Evolutionary conservation across 2,888 invertebrate genomes (phyloP), one percentile per base, ranked within the genome.

Genomic region (Brenthis ino): DNA sequence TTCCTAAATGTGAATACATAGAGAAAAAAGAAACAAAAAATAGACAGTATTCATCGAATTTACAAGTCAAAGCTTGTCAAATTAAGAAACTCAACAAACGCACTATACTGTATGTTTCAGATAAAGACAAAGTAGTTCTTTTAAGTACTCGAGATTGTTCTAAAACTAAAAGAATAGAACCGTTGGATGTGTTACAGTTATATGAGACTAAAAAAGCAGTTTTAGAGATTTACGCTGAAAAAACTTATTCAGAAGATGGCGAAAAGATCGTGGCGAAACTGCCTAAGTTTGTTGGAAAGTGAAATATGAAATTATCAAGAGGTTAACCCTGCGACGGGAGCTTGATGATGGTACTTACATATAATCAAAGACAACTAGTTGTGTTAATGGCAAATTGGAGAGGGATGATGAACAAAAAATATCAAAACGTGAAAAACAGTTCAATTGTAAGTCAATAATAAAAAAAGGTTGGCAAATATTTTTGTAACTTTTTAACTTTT

Each of bases 141-240:
- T 33, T 63, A 12, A 53, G 63, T 63, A 51, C 63, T 8, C 37
- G 68, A 66, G 24, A 65, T 63, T 43, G 65, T 13, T 65, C 60
- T 6, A 70, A 68, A 55, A 72, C 58, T n/a, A 67, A 6, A 14
- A 58, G 50, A 33, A 24, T 69, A 2, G 73, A 72, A 20, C 74
- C 79, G 0, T 73, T 83, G 2, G 84, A 91, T 67, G 77, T 90
- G 24, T 75, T 91, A 61, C 91, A 92, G 68, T 83, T 85, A 13
- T 83, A 87, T 37, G 89, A 86, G 75, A 84, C 85, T 0, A 92
- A 92, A 57, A 91, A 85, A 69, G 91, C 91, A 0, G 91, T 91
- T 53, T 77, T 92, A 48, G 84, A 89, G 57, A 87, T 92, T 57
- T 91, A 90, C 64, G 82, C 89, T 0, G 84, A 88, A 65, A 85